Evolutionary conservation across 53 echinoderm and acorn worm genomes (phyloP).

Genomic region (Zoroaster sp.): DNA sequence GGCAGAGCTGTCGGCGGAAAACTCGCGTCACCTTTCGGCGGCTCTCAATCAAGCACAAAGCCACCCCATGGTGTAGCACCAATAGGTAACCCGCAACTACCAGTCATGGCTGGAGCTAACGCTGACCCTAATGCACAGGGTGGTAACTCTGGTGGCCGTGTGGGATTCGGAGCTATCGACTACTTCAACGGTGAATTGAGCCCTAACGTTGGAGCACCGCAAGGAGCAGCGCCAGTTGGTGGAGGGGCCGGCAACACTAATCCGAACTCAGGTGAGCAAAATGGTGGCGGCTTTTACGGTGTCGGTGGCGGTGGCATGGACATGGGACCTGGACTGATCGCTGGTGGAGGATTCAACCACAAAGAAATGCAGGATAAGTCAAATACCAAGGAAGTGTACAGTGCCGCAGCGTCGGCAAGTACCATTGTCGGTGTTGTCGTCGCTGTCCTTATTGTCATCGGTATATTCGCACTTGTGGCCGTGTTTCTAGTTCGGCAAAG

Average conservation of each 20-base stretch:
- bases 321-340: conserved; percentile 28
- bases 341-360: conserved; percentile 12
- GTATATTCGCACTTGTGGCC: conserved; percentile 77
- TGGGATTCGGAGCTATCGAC: neutral
- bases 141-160: conserved; percentile 17
- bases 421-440: conserved; percentile 77
- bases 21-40: neutral
- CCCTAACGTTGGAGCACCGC: neutral
- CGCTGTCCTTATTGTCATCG: conserved; percentile 78
- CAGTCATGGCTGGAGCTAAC: neutral
- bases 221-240: neutral
- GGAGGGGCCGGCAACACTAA: neutral
- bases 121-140: conserved; percentile 4
- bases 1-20: too few relatives aligned
- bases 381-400: neutral
- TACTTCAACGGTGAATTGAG: conserved; percentile 10
- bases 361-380: neutral
- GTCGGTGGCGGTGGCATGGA: neutral
- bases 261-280: conserved; percentile 20
- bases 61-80: neutral
- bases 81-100: neutral
- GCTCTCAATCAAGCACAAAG: neutral
- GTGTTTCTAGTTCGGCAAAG: conserved; percentile 72
- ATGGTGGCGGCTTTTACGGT: neutral
- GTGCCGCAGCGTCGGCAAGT: conserved; percentile 39